A percentile compares a stretch with the other conserved stretches of the same genome.
Conservation (phyloP, 2,113 vertebrate species). For the Astur gentilis region DNA sequence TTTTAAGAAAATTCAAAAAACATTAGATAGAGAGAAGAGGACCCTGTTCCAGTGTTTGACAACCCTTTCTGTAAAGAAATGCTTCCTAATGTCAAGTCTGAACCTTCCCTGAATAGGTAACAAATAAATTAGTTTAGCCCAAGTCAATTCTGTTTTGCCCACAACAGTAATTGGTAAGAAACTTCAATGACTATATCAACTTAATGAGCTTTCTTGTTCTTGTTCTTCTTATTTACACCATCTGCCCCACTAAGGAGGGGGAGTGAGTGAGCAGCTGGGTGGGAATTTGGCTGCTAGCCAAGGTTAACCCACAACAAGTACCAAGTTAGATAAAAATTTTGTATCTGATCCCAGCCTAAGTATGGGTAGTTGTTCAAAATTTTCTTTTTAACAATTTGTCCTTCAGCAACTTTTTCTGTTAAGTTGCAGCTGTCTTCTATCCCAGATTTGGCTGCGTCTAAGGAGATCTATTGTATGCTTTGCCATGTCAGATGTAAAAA, state of each 20-base stretch:
- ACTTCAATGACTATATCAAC: background rate
- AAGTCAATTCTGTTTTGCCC: background rate
- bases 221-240: background rate
- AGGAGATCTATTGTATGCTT: background rate
- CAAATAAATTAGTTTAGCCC: background rate
- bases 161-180: background rate
- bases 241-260: background rate
- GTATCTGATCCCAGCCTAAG: background rate
- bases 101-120: background rate
- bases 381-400: background rate
- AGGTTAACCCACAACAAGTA: background rate
- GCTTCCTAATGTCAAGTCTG: background rate
- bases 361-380: background rate
- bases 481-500: background rate
- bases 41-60: background rate
- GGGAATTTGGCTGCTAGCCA: background rate
- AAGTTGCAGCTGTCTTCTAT: background rate
- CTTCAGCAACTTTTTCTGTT: background rate
- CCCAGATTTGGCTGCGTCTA: background rate
- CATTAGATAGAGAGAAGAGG: background rate
- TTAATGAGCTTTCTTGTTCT: background rate
- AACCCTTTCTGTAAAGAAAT: background rate
- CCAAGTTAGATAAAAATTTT: background rate
- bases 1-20: background rate
- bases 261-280: background rate